Evolutionary conservation across 92 coral and sea anemone genomes (phyloP), one percentile per base, ranked within the genome.

Genomic region (Porites cylindrica): DNA sequence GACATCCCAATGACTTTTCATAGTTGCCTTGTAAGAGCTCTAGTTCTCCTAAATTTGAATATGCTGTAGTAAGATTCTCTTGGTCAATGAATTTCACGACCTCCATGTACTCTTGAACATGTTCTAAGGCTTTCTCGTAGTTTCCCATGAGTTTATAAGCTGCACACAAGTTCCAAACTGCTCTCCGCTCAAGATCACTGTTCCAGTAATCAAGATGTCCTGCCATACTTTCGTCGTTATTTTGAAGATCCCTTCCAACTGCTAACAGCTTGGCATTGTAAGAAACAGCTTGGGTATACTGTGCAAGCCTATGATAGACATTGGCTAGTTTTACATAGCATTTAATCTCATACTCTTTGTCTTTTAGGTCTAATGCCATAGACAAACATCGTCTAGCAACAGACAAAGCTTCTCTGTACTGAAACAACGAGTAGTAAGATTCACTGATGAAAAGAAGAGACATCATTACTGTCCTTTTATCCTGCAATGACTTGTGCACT

Each of bases 71-170:
- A 1, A 93, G 76, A 60, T 88, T 86, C 73, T 82, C 96, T 66
- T 91, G 86, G 50, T 91, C 88, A 47, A 90, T 63, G 43, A 64
- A 80, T 83, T 93, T 93, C 70, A 93, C 54, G 81, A 91, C 52
- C 47, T 89, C 93, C 78, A 91, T 76, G 84, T 93, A 95, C 75
- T 91, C 93, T 18, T 89, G 87, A 4, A 96, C 98, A 83, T 93
- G 86, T 1, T 50, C 29, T 59, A 93, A 77, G n/a, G 98, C 98
- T 61, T 89, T 82, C 61, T 82, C 68, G 70, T 88, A 88, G 64
- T 89, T 89, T 16, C 96, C 96, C 74, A 95, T 81, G 19, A 91
- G 92, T 74, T 95, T 95, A 86, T 95, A 95, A 10, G 96, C 96
- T 51, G 88, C 90, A 4, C 89, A 90, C 54, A 93, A 75, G 68